Evolutionary conservation across 2,113 vertebrate genomes (phyloP).

Genomic region (Cercocebus atys): DNA sequence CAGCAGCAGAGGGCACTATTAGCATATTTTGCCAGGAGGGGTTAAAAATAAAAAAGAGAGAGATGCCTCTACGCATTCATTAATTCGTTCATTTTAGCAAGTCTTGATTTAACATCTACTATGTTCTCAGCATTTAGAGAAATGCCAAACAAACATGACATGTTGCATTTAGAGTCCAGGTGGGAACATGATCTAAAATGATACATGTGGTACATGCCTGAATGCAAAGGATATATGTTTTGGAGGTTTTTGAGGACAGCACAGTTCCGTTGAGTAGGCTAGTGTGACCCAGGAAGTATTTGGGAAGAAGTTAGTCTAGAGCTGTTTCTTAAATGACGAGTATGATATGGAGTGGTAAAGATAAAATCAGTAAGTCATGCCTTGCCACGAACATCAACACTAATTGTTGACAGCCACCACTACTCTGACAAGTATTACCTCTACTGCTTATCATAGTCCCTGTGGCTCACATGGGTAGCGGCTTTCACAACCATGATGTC

Average conservation of each 20-base stretch:
- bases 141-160: background rate
- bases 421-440: background rate
- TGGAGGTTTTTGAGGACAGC: background rate
- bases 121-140: background rate
- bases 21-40: slow-evolving; percentile 54
- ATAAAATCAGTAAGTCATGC: background rate
- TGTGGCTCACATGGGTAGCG: background rate
- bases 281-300: background rate
- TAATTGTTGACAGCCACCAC: background rate
- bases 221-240: background rate
- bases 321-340: background rate
- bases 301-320: background rate
- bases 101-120: background rate
- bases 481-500: background rate
- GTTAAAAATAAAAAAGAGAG: background rate
- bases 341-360: background rate
- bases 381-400: background rate
- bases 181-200: background rate
- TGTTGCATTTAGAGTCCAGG: background rate
- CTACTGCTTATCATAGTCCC: background rate
- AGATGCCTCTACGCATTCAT: background rate
- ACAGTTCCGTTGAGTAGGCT: background rate
- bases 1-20: slow-evolving; percentile 76
- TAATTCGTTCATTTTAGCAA: background rate
- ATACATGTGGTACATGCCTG: background rate